Evolutionary conservation across 2,797 vertebrate species (phyloP).

Genomic region (Myripristis jacobus): DNA sequence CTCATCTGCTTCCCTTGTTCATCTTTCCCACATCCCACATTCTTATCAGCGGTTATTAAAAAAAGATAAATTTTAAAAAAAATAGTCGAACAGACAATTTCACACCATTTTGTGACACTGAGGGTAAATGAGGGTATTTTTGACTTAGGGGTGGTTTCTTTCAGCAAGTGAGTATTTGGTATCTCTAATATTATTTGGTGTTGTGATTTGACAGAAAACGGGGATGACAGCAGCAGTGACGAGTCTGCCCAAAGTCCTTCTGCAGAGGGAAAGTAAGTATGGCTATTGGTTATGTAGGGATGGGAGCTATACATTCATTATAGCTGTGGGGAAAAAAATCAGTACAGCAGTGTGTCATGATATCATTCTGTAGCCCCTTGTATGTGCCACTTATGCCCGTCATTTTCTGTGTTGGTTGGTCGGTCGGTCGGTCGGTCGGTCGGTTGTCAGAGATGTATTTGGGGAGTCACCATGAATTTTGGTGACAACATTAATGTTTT

Average conservation of each 20-base stretch:
- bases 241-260: slow-evolving; percentile 94
- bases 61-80: neutral
- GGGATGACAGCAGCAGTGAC: slow-evolving; percentile 95
- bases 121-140: neutral
- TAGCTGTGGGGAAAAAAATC: no score
- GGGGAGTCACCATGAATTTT: no score
- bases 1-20: slow-evolving; percentile 71
- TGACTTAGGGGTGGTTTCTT: neutral
- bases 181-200: slow-evolving; percentile 22
- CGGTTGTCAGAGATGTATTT: no score
- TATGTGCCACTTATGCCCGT: no score
- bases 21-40: slow-evolving; percentile 45
- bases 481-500: no score
- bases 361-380: no score
- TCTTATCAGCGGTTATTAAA: slow-evolving; percentile 8
- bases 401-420: no score
- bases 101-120: neutral
- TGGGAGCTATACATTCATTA: no score
- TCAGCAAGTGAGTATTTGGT: neutral
- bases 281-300: neutral
- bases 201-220: slow-evolving; percentile 86
- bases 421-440: no score
- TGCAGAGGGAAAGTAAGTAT: slow-evolving; percentile 90
- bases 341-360: no score
- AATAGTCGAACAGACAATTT: neutral